These are phyloP conservation scores for Paelopatides confundens DNA, from an alignment of 53 echinoderm and acorn worm genomes.

Conservation along the genomic window DNA sequence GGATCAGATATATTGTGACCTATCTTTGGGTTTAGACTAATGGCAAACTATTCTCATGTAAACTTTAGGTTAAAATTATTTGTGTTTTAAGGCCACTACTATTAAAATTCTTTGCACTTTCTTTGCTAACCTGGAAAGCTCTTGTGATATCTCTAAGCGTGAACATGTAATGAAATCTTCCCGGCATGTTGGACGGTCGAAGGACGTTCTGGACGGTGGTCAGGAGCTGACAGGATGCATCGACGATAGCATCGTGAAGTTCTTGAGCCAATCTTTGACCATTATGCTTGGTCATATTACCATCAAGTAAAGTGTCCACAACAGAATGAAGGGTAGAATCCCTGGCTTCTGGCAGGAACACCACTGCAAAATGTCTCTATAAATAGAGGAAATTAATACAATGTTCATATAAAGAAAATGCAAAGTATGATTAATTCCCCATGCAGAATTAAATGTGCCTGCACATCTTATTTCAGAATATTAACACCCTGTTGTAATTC, in stretches of 20 bases:
- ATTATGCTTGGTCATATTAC: conserved; percentile 98
- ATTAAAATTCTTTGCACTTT: too few species aligned
- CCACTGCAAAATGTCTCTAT: conserved; percentile 92
- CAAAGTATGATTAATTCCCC: too few species aligned
- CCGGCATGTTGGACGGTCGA: conserved; percentile 80
- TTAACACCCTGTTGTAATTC: background rate
- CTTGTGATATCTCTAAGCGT: conserved; percentile 91
- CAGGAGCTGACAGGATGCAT: conserved; percentile 88
- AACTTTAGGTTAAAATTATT: too few species aligned
- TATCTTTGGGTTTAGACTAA: too few species aligned
- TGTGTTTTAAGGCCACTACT: too few species aligned
- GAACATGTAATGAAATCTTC: conserved; percentile 92
- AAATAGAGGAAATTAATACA: background rate
- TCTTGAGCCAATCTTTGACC: conserved; percentile 90
- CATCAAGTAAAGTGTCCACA: conserved; percentile 91
- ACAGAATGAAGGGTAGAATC: conserved; percentile 77
- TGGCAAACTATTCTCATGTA: too few species aligned
- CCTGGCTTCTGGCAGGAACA: conserved; percentile 83
- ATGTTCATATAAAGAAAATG: background rate
- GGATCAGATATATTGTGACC: too few species aligned
- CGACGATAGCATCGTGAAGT: conserved; percentile 91
- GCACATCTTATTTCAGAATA: too few species aligned
- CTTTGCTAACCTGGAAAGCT: conserved; percentile 85
- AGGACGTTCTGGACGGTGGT: conserved; percentile 84
- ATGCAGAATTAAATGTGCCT: too few species aligned